Percentiles rank a stretch among this genome's conserved stretches.
These are phyloP conservation scores for Ricordea florida DNA, from an alignment of 92 coral and sea anemone genomes.

Conservation along the genomic window DNA sequence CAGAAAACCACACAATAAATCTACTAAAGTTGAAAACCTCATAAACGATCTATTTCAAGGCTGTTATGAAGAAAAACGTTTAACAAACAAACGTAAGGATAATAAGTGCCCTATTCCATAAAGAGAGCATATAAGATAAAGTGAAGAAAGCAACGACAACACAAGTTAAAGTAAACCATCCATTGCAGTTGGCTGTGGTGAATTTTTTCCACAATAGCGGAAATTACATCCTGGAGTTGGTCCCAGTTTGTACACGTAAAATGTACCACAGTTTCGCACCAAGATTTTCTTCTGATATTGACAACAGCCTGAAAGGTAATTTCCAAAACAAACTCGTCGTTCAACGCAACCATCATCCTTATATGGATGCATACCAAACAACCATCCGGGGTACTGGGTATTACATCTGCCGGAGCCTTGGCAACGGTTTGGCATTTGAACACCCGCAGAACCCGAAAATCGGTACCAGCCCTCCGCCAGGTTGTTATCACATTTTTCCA, in stretches of 20 bases:
- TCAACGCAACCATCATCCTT: slow-evolving; percentile 72
- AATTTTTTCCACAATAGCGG: slow-evolving; percentile 69
- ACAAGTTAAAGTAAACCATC: slow-evolving; percentile 7
- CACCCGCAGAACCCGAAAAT: slow-evolving; percentile 76
- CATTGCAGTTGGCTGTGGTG: not conserved
- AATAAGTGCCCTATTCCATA: no score
- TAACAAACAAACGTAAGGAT: no score
- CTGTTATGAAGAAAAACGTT: no score
- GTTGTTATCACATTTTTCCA: slow-evolving; percentile 77
- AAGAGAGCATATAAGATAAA: no score
- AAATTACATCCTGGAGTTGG: slow-evolving; percentile 69
- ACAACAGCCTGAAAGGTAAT: slow-evolving; percentile 62
- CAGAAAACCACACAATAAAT: no score
- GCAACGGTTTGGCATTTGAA: slow-evolving; percentile 73
- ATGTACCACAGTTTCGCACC: slow-evolving; percentile 83
- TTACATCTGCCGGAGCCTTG: slow-evolving; percentile 61
- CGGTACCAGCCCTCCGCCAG: slow-evolving; percentile 94
- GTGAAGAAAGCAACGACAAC: not conserved
- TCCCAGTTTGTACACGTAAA: slow-evolving; percentile 76
- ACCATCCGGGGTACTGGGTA: slow-evolving; percentile 85
- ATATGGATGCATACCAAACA: slow-evolving; percentile 80
- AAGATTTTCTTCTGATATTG: slow-evolving; percentile 47
- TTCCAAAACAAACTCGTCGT: slow-evolving; percentile 82
- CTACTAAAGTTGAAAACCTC: no score
- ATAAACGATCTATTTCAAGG: no score